Conservation (phyloP, 2,888 invertebrate genomes). For the Lasioglossum zephyrum region DNA sequence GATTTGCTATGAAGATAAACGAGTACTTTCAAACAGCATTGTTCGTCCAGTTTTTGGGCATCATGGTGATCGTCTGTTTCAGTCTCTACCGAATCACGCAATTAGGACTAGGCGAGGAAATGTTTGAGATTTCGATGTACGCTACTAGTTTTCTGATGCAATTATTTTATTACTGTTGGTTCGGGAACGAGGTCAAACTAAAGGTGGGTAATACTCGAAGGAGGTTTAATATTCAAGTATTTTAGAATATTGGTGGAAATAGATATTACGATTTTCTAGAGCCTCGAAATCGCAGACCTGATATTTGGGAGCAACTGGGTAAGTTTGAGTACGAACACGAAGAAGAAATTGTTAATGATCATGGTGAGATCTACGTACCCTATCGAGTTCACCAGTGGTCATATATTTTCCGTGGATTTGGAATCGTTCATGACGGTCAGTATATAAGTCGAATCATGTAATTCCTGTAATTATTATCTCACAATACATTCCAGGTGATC, state of each 20-base stretch:
- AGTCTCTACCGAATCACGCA: slow-evolving; percentile 21
- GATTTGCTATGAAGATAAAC: slow-evolving; percentile 33
- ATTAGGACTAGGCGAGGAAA: neutral
- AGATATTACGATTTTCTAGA: slow-evolving; percentile 12
- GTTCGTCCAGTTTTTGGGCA: slow-evolving; percentile 35
- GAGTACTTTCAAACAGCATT: slow-evolving; percentile 6
- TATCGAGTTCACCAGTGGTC: slow-evolving; percentile 37
- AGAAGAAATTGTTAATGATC: slow-evolving; percentile 29
- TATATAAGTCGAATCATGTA: neutral
- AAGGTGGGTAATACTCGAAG: slow-evolving; percentile 22
- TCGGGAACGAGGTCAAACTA: slow-evolving; percentile 45
- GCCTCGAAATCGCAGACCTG: slow-evolving; percentile 13
- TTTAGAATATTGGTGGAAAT: too few species aligned
- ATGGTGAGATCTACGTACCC: slow-evolving; percentile 47
- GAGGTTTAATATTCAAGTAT: too few species aligned
- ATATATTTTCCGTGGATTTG: slow-evolving; percentile 36
- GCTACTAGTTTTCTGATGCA: slow-evolving; percentile 59
- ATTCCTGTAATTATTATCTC: neutral
- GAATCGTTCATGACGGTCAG: slow-evolving; percentile 30
- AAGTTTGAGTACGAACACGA: neutral
- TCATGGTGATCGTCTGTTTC: slow-evolving; percentile 24
- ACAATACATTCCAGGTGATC: slow-evolving; percentile 26
- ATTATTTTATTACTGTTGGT: slow-evolving; percentile 68
- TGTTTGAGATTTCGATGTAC: slow-evolving; percentile 11
- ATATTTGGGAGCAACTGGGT: slow-evolving; percentile 43